phyloP scores from a whole-genome alignment of 2,888 invertebrate genomes.

The Eulithis prunata region DNA sequence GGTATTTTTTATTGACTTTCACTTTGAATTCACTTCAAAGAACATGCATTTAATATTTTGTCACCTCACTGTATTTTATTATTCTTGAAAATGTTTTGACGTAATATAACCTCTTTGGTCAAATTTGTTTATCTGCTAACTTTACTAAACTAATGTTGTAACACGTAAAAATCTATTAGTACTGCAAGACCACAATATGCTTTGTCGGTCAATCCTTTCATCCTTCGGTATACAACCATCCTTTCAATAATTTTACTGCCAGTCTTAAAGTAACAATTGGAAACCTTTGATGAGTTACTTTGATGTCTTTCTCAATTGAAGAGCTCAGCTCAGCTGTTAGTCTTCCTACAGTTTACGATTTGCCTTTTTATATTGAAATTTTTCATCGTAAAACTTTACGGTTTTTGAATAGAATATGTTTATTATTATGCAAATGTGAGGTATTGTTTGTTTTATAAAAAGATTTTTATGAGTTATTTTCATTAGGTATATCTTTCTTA shows the following conservation, averaged over 20 bases:
- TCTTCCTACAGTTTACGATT: slow-evolving; percentile 29
- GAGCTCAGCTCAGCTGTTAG: slow-evolving; percentile 26
- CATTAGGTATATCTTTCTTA: too few relatives aligned
- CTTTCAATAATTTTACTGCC: slow-evolving; percentile 31
- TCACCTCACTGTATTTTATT: neutral
- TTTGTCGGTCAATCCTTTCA: slow-evolving; percentile 22
- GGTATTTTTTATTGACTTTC: slow-evolving; percentile 32
- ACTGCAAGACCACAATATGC: slow-evolving; percentile 23
- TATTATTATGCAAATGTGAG: slow-evolving; percentile 13
- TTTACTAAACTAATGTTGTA: neutral
- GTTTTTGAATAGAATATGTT: slow-evolving; percentile 10
- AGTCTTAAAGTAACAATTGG: slow-evolving; percentile 33
- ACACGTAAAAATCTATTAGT: slow-evolving; percentile 22
- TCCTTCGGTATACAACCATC: slow-evolving; percentile 21
- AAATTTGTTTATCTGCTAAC: neutral
- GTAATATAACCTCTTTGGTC: neutral
- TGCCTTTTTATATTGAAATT: slow-evolving; percentile 31
- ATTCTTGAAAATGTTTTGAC: neutral
- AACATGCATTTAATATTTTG: slow-evolving; percentile 10
- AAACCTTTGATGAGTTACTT: slow-evolving; percentile 35
- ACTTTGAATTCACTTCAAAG: slow-evolving; percentile 15
- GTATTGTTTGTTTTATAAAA: slow-evolving; percentile 6
- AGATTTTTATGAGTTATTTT: slow-evolving; percentile 8
- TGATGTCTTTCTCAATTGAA: slow-evolving; percentile 34
- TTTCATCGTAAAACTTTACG: slow-evolving; percentile 25